Evolutionary conservation across 2,113 vertebrate genomes (phyloP).

Genomic region (Clinocottus analis): DNA sequence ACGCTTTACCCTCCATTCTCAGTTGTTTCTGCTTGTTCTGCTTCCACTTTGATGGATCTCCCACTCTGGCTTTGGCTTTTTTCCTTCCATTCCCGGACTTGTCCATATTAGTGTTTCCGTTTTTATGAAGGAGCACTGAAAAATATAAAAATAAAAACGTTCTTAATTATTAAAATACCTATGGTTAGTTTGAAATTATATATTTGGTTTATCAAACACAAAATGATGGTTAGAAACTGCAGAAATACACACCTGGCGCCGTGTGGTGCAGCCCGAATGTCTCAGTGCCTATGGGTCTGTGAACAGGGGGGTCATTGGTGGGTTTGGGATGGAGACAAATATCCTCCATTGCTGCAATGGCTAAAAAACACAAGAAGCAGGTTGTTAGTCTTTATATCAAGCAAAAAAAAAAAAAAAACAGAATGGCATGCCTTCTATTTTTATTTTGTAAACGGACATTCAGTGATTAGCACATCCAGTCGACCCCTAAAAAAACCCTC

Average conservation of each 20-base stretch:
- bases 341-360: constrained; percentile 61
- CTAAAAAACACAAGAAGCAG: constrained; percentile 14
- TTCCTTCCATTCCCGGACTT: background rate
- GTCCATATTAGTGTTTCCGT: constrained; percentile 10
- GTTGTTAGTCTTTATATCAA: background rate
- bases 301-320: constrained; percentile 20
- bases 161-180: background rate
- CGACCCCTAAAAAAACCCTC: background rate
- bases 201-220: background rate
- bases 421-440: background rate
- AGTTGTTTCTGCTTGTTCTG: constrained; percentile 58
- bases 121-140: constrained; percentile 16
- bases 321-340: constrained; percentile 45
- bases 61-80: constrained; percentile 3
- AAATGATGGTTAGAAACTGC: background rate
- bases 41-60: constrained; percentile 46
- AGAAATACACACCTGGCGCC: constrained; percentile 28
- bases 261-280: constrained; percentile 25
- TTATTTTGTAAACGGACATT: background rate
- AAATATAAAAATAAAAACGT: background rate
- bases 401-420: background rate
- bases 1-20: constrained; percentile 57
- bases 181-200: background rate
- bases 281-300: constrained; percentile 33
- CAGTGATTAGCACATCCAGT: background rate